Base-by-base conservation (phyloP, 2,888 invertebrate genomes). In the Aelia acuminata region DNA sequence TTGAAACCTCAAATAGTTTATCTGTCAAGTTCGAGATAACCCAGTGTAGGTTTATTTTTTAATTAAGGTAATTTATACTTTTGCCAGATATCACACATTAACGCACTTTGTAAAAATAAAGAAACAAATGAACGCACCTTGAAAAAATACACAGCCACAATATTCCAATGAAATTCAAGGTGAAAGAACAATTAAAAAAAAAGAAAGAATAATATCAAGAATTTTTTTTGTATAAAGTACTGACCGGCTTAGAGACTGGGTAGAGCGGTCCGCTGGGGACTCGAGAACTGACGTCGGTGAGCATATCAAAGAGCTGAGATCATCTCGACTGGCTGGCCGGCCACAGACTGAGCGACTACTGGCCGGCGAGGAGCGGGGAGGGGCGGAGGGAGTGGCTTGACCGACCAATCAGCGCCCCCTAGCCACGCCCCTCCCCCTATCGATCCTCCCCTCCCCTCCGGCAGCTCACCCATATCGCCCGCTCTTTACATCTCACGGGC, bases 221-320 rank as follows among this genome's bases (percentile, higher is more conserved):
- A 20, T 43, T 4, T 35, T 7, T 70, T 18, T 35, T 8, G 7
- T 5, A 86, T 57, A 63, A 57, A 18, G 26, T 63, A 89, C 89
- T 88, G 53, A 89, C 89, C 84, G 89, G 87, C 88, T 89, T 89
- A 63, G 89, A 48, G 85, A 89, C 88, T 88, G 87, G 86, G 43
- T 88, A 88, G 22, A 89, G 48, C 50, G 89, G 89, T 26, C 89
- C 89, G 80, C 87, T 75, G 50, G 89, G 85, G 26, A 89, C 89
- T 88, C 89, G 87, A 48, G 88, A 87, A 85, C 88, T 89, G 84
- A 89, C 89, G 88, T 89, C 89, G 47, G 89, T 89, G 75, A 89
- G 80, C 89, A 89, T 89, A 48, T 75, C 86, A 80, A 47, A 80
- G 13, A 80, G 5, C 11, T n/a, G 43, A 80, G 43, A 15, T 11